These are phyloP conservation scores for Loxodonta africana DNA, from an alignment of 2,113 vertebrate genomes.

Conservation along the genomic window DNA sequence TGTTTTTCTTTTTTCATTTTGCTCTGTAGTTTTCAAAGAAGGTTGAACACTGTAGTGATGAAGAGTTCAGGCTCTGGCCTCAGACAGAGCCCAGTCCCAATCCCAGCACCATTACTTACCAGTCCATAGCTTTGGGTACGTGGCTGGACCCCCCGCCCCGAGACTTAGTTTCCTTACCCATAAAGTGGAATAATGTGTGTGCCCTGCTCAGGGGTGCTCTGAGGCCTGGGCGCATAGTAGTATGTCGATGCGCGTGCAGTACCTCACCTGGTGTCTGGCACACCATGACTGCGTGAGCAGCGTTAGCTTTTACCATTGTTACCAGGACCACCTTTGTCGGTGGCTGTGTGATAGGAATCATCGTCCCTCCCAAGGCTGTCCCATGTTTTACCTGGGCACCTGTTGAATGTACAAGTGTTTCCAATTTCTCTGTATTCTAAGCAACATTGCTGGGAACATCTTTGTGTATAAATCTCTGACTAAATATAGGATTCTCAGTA, in stretches of 20 bases:
- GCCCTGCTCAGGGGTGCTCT: not conserved
- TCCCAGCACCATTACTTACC: not conserved
- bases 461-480: not conserved
- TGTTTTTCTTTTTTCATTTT: not conserved
- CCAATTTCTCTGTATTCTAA: not conserved
- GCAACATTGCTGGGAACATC: not conserved
- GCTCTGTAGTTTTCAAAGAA: not conserved
- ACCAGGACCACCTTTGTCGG: rapidly evolving
- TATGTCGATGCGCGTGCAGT: too few relatives aligned
- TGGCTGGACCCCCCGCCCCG: not conserved
- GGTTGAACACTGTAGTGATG: too few relatives aligned
- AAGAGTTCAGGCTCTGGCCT: not conserved
- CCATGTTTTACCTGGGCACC: not conserved
- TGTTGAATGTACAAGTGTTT: not conserved
- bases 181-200: not conserved
- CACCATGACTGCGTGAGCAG: too few relatives aligned
- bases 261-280: too few relatives aligned
- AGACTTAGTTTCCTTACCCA: not conserved
- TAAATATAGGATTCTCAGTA: not conserved
- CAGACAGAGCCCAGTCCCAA: not conserved
- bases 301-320: not conserved
- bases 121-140: not conserved
- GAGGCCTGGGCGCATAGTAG: too few relatives aligned
- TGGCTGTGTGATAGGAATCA: not conserved
- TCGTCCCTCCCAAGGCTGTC: not conserved